These are phyloP conservation scores for Caenorhabditis sulstoni DNA, from an alignment of 2,888 invertebrate species.

Conservation along the genomic window DNA sequence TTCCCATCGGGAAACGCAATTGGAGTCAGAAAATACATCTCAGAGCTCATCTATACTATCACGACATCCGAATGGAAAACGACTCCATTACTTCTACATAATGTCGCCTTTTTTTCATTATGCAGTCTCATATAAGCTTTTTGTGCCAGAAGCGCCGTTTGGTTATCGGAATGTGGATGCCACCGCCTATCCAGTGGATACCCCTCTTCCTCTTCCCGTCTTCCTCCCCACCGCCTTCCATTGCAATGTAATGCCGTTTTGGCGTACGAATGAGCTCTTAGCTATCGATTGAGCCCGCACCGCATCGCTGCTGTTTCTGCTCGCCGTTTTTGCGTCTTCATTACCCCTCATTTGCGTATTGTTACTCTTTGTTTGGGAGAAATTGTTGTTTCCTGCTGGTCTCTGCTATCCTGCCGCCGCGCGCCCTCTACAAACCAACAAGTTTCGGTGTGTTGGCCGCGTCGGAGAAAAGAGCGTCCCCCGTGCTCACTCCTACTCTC, in stretches of 20 bases:
- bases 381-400: constrained; percentile 35
- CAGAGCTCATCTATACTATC: background rate
- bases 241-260: constrained; percentile 38
- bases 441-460: constrained; percentile 18
- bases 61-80: too few species aligned
- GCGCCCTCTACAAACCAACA: constrained; percentile 33
- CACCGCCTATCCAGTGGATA: constrained; percentile 20
- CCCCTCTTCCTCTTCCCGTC: constrained; percentile 6
- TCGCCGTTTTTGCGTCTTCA: constrained; percentile 32
- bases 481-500: constrained; percentile 9
- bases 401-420: constrained; percentile 20
- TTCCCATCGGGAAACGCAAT: background rate
- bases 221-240: constrained; percentile 27
- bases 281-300: constrained; percentile 50
- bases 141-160: constrained; percentile 35
- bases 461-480: background rate
- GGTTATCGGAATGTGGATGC: constrained; percentile 43
- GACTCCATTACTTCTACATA: constrained; percentile 13
- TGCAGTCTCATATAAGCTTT: constrained; percentile 8
- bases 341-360: constrained; percentile 56
- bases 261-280: constrained; percentile 51
- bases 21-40: background rate
- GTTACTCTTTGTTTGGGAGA: constrained; percentile 48
- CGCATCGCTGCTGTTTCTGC: background rate
- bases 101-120: constrained; percentile 3